Evolutionary conservation across 2,113 vertebrate genomes (phyloP), one percentile per base, ranked within the genome.

Genomic region (Chascanopsetta lugubris): DNA sequence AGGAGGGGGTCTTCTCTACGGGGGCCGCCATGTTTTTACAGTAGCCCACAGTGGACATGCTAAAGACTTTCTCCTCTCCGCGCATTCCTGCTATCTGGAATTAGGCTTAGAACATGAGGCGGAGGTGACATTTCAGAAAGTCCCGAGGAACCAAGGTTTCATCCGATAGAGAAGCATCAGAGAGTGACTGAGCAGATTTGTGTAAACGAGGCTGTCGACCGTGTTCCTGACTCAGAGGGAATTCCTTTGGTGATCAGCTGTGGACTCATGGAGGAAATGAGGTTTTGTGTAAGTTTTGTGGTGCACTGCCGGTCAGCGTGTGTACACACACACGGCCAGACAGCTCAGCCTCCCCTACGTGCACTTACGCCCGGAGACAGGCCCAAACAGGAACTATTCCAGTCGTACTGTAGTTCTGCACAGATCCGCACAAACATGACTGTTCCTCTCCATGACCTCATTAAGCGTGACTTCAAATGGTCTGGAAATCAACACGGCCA

Each of bases 381-480:
- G 72, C 73, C 54, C 43, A 45, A 85, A 85, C 80, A 82, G 70
- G 78, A 85, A 80, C 59, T 36, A 64, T 65, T 24, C 17, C 36
- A 75, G 53, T 60, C 72, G 69, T n/a, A n/a, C n/a, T n/a, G n/a
- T 26, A 43, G 24, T 45, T 77, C 18, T 49, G 18, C 61, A 45
- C 1, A 8, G 38, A 60, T 51, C 17, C 47, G 62, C 18, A 22
- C 12, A 67, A 42, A 5, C 32, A 8, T 43, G 48, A 65, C 6
- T 18, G 1, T 11, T 63, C 2, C 10, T 75, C 66, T 79, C 72
- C 80, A 78, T 42, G 53, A 61, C 34, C 25, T 77, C 47, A 60
- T 56, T 22, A 61, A 50, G 20, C 3, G 22, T 43, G 21, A 57
- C 36, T 18, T 15, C 17, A 18, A 30, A 56, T 42, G 10, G 29